Evolutionary conservation across 2,888 invertebrate genomes (phyloP), one percentile per base, ranked within the genome.

Genomic region (Eristalinus sepulchralis): DNA sequence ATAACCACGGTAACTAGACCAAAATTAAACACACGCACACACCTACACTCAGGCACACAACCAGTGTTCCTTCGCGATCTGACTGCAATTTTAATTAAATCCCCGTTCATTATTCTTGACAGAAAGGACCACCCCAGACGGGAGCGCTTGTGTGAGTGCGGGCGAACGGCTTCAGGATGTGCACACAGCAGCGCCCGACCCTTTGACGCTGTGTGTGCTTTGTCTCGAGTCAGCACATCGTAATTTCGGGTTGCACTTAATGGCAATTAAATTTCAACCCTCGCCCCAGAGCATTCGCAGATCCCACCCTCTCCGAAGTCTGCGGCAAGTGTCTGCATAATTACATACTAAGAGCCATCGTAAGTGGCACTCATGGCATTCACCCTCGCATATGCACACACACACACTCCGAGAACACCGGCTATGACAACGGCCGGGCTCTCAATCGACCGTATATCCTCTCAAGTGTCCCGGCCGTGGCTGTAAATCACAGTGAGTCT

Each of bases 241-340:
- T 86, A 83, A 83, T 86, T 86, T 86, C 36, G 83, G 86, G 73
- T 86, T 86, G 86, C 86, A 86, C 83, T 86, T 83, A 83, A 83
- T 86, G 86, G 86, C 86, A 86, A 86, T 86, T 83, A 86, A 78
- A 83, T 86, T 79, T 60, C 77, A 79, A 83, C 86, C 86, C 86
- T 73, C 68, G 36, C 47, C 63, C 10, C 10, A 39, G 27, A 47
- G 33, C 17, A 57, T 64, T 70, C 64, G 36, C 36, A 47, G 47
- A 47, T 36, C 36, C 22, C 22, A 24, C 17, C 24, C 10, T 9
- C 24, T 36, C 39, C 22, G 17, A 33, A 64, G 83, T 71, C 83
- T 83, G 83, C 31, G 83, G 75, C 86, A 83, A 86, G 83, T 86
- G 86, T 86, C 86, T 86, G 83, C 86, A 86, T 86, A 86, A 86